These are phyloP conservation scores for Salvelinus fontinalis DNA, from an alignment of 2,113 vertebrate species.

Conservation along the genomic window DNA sequence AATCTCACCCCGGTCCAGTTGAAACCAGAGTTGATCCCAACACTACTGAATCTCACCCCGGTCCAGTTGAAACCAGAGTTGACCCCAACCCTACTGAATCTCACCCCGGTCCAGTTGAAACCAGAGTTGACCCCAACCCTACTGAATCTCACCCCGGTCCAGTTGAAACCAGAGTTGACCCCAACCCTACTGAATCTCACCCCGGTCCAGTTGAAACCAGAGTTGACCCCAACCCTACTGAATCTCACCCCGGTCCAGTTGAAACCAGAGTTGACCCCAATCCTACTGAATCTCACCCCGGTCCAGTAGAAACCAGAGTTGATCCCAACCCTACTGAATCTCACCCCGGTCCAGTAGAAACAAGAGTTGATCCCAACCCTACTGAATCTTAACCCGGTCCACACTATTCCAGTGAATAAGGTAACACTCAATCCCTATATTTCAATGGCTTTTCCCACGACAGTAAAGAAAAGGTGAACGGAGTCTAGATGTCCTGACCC, in stretches of 20 bases:
- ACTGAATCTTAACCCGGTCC: conserved; percentile 8
- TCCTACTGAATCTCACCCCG: background rate
- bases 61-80: background rate
- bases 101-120: background rate
- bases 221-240: background rate
- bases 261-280: background rate
- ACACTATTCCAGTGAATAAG: too few species aligned
- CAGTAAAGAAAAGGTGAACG: too few species aligned
- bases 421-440: too few species aligned
- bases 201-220: background rate
- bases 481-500: too few species aligned
- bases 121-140: background rate
- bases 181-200: background rate
- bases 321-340: too few species aligned
- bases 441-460: too few species aligned
- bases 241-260: too few species aligned
- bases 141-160: too few species aligned
- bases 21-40: background rate
- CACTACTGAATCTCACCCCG: too few species aligned
- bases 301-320: background rate
- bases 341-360: background rate
- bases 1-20: background rate
- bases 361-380: background rate
- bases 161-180: background rate
- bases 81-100: background rate